Conservation (phyloP, 2,888 invertebrate genomes). For the Xylota sylvarum region DNA sequence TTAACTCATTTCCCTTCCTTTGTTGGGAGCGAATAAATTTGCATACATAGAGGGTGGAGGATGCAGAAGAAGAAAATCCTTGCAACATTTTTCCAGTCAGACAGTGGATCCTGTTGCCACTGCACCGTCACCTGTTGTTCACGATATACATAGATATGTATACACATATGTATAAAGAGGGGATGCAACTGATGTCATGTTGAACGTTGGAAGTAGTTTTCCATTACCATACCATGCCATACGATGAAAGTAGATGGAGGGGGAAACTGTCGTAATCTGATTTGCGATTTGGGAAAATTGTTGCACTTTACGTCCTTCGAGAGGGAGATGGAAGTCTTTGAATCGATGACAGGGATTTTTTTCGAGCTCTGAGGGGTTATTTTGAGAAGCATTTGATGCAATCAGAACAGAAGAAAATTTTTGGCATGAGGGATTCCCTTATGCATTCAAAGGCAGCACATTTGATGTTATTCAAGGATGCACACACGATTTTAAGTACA, state of each 20-base stretch:
- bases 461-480: background rate
- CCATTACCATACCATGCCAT: slow-evolving; percentile 25
- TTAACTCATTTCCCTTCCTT: slow-evolving; percentile 1
- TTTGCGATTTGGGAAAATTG: slow-evolving; percentile 42
- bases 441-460: background rate
- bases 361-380: slow-evolving; percentile 1
- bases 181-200: slow-evolving; percentile 51
- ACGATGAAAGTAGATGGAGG: too few relatives aligned
- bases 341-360: slow-evolving; percentile 33
- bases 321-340: slow-evolving; percentile 3
- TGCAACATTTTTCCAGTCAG: slow-evolving; percentile 27
- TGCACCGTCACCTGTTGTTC: slow-evolving; percentile 60
- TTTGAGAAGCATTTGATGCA: slow-evolving; percentile 28
- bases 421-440: slow-evolving; percentile 8
- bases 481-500: background rate
- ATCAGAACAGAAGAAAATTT: slow-evolving; percentile 1
- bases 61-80: slow-evolving; percentile 24
- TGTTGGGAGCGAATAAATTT: slow-evolving; percentile 54
- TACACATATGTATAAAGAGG: background rate
- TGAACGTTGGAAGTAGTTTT: slow-evolving; percentile 27
- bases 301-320: slow-evolving; percentile 8
- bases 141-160: slow-evolving; percentile 1
- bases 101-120: background rate
- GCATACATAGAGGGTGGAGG: slow-evolving; percentile 19
- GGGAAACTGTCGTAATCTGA: slow-evolving; percentile 47